A percentile compares a stretch with the other conserved stretches of the same genome.
Conservation (phyloP, 2,888 invertebrate species). For the Drosophila acutilabella region DNA sequence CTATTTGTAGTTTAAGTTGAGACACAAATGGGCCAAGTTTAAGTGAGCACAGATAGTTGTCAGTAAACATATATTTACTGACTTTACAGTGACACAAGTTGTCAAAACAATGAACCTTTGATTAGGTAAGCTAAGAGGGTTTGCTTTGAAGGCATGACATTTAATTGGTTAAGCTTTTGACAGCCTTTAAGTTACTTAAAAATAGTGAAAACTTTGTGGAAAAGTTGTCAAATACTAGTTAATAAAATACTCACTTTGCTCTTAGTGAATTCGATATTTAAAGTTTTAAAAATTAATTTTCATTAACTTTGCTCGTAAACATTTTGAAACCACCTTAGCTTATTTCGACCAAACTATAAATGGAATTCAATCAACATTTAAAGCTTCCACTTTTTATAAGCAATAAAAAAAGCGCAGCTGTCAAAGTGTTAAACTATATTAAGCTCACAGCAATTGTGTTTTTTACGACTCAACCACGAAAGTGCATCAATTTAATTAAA, state of each 20-base stretch:
- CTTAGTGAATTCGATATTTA: no score
- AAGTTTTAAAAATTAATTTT: background rate
- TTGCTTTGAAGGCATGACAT: no score
- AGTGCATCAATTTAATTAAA: constrained; percentile 67
- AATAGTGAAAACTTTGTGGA: no score
- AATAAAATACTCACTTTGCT: no score
- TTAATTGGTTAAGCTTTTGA: no score
- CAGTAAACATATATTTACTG: constrained; percentile 13
- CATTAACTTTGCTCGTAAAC: background rate
- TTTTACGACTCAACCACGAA: constrained; percentile 45
- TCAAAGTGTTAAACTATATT: constrained; percentile 21
- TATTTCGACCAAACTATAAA: background rate
- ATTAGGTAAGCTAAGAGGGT: no score
- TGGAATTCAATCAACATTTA: constrained; percentile 1
- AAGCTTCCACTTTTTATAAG: background rate
- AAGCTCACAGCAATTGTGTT: constrained; percentile 32
- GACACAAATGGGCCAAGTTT: background rate
- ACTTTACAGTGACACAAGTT: background rate
- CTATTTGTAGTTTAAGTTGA: constrained; percentile 12
- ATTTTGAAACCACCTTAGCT: background rate
- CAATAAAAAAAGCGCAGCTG: constrained; percentile 14
- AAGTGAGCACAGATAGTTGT: background rate
- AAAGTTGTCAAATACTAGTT: no score
- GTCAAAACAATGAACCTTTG: no score
- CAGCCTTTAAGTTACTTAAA: no score